Percentiles rank a stretch among this genome's conserved stretches.
Evolutionary conservation across 35 echinoderm and acorn worm species (phyloP).

Genomic region (Apostichopus japonicus): DNA sequence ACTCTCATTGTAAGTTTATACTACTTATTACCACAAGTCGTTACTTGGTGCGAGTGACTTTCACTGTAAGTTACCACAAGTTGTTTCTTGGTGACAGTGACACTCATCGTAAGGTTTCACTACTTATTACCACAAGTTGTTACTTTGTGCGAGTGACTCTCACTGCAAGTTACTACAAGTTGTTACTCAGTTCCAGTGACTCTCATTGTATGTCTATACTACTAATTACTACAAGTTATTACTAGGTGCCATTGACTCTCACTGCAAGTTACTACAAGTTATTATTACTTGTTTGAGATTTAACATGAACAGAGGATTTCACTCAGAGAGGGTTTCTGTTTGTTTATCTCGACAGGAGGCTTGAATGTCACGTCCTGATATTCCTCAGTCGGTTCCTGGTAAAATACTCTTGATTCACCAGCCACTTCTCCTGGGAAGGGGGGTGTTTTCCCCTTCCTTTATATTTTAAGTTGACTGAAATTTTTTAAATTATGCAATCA

Average conservation of each 20-base stretch:
- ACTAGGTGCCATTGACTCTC: not conserved
- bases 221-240: not conserved
- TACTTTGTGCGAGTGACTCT: too few species aligned
- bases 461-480: slow-evolving; percentile 41
- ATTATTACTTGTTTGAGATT: not conserved
- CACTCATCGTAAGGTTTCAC: not conserved
- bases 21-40: too few species aligned
- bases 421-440: not conserved
- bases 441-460: not conserved
- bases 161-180: too few species aligned
- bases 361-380: not conserved
- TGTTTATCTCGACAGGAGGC: slow-evolving; percentile 13
- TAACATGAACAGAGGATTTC: not conserved
- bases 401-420: not conserved
- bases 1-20: not conserved
- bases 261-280: not conserved
- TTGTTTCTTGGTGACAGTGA: too few species aligned
- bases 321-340: not conserved
- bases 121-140: not conserved
- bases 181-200: too few species aligned
- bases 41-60: too few species aligned
- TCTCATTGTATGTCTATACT: not conserved
- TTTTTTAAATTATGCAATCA: slow-evolving; percentile 48
- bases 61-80: too few species aligned
- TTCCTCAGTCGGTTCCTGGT: not conserved